Evolutionary conservation across 2,797 vertebrate species (phyloP).

Genomic region (Rhodeus uyekii): DNA sequence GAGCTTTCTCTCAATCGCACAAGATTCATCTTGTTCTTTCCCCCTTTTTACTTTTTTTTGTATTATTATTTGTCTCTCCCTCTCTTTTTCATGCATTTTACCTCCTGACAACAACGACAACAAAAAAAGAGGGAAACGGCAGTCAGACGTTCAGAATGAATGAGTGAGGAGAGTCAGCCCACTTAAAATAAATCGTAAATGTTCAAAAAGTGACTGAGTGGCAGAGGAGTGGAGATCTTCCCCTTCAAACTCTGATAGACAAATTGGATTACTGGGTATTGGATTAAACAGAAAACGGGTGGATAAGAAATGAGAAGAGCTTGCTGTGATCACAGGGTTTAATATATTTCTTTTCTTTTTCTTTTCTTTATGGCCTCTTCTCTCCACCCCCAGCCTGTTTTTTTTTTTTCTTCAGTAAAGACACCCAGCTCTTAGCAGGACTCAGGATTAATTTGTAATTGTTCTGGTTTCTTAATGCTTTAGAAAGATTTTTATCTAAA

Average conservation of each 20-base stretch:
- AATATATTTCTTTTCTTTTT: slow-evolving; percentile 82
- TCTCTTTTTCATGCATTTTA: slow-evolving; percentile 21
- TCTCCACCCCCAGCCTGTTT: slow-evolving; percentile 32
- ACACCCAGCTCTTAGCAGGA: slow-evolving; percentile 82
- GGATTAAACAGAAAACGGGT: slow-evolving; percentile 96
- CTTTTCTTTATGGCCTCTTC: slow-evolving; percentile 56
- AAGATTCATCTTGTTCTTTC: slow-evolving; percentile 94
- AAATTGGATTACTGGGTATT: slow-evolving; percentile 99
- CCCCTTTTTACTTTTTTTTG: slow-evolving; percentile 55
- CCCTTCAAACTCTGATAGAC: slow-evolving; percentile 93
- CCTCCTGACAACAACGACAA: slow-evolving; percentile 81
- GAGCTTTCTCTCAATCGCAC: slow-evolving; percentile 97
- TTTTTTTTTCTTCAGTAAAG: slow-evolving; percentile 64
- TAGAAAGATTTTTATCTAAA: slow-evolving; percentile 61
- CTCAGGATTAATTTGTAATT: slow-evolving; percentile 88
- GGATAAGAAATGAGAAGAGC: slow-evolving; percentile 93
- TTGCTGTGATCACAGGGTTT: slow-evolving; percentile 91
- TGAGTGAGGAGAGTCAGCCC: slow-evolving; percentile 84
- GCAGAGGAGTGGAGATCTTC: slow-evolving; percentile 77
- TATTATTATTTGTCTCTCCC: slow-evolving; percentile 36
- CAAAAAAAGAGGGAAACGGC: slow-evolving; percentile 72
- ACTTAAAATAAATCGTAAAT: slow-evolving; percentile 89
- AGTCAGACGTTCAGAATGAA: slow-evolving; percentile 83
- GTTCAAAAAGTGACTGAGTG: slow-evolving; percentile 88
- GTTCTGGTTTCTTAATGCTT: slow-evolving; percentile 74